Evolutionary conservation across 2,888 invertebrate genomes (phyloP).

Genomic region (Drosophila rubida): DNA sequence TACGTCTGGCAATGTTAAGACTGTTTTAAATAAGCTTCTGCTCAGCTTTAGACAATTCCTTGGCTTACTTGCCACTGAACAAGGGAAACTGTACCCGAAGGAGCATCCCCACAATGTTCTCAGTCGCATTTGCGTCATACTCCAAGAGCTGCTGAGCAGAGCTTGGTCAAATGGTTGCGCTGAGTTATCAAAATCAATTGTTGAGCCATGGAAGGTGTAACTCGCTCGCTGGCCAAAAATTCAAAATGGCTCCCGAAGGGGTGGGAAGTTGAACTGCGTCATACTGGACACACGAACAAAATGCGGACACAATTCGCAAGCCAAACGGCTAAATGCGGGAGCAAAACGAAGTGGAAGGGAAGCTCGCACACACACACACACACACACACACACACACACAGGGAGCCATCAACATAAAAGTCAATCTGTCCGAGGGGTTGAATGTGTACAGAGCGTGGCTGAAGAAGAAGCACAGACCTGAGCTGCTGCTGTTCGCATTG

Average conservation of each 20-base stretch:
- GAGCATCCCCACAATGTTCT: not conserved
- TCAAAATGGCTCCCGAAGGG: constrained; percentile 70
- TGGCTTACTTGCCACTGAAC: too few relatives aligned
- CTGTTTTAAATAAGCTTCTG: too few relatives aligned
- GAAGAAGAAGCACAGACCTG: constrained; percentile 27
- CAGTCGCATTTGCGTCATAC: not conserved
- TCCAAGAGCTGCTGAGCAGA: constrained; percentile 14
- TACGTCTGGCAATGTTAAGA: too few relatives aligned
- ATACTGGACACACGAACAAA: constrained; percentile 57
- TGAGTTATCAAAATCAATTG: constrained; percentile 63
- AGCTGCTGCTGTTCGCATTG: constrained; percentile 48
- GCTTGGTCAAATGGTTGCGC: constrained; percentile 31
- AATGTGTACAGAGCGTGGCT: constrained; percentile 41
- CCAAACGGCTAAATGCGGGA: constrained; percentile 6
- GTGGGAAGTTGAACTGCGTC: constrained; percentile 55
- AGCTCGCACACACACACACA: constrained; percentile 15
- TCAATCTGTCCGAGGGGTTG: constrained; percentile 76
- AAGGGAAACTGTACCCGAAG: not conserved
- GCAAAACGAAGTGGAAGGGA: constrained; percentile 1
- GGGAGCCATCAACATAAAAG: constrained; percentile 68
- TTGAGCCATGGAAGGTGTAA: constrained; percentile 44
- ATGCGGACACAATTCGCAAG: constrained; percentile 31
- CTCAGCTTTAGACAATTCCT: too few relatives aligned
- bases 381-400: constrained; percentile 7
- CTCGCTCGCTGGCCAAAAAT: constrained; percentile 42